These are phyloP conservation scores for Epinotia ramella DNA, from an alignment of 2,888 invertebrate genomes.

Conservation along the genomic window DNA sequence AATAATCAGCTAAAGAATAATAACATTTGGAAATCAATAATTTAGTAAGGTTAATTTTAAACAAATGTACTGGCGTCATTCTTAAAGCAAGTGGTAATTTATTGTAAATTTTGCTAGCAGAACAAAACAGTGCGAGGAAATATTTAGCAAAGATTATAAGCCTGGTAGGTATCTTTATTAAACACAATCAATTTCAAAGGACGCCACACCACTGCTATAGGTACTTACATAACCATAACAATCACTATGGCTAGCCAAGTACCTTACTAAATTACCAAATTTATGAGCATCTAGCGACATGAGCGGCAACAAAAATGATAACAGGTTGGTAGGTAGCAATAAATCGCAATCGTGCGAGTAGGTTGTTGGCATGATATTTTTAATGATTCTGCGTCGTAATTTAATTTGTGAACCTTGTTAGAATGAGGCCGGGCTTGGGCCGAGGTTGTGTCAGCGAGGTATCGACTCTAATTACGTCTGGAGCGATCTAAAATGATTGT, in stretches of 20 bases:
- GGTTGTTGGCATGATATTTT: slow-evolving; percentile 52
- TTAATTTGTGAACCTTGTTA: slow-evolving; percentile 66
- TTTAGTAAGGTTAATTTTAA: too few relatives aligned
- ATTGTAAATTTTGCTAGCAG: too few relatives aligned
- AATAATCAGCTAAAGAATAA: too few relatives aligned
- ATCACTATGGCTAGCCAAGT: neutral
- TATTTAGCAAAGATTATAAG: too few relatives aligned
- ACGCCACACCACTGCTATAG: neutral
- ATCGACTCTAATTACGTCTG: slow-evolving; percentile 37
- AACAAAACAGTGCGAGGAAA: too few relatives aligned
- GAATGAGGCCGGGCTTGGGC: slow-evolving; percentile 67
- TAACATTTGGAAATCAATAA: too few relatives aligned
- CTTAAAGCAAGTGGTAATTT: too few relatives aligned
- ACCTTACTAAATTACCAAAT: neutral
- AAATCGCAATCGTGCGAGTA: slow-evolving; percentile 34
- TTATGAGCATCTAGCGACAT: neutral
- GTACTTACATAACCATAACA: neutral
- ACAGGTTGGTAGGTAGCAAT: slow-evolving; percentile 31
- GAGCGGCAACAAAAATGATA: slow-evolving; percentile 27
- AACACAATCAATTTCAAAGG: neutral
- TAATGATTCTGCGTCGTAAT: slow-evolving; percentile 68
- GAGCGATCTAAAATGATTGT: slow-evolving; percentile 50
- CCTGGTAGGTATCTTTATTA: too few relatives aligned
- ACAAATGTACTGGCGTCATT: too few relatives aligned
- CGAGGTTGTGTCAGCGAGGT: slow-evolving; percentile 61